phyloP scores from a whole-genome alignment of 2,113 vertebrate genomes.

The Heterocephalus glaber region DNA sequence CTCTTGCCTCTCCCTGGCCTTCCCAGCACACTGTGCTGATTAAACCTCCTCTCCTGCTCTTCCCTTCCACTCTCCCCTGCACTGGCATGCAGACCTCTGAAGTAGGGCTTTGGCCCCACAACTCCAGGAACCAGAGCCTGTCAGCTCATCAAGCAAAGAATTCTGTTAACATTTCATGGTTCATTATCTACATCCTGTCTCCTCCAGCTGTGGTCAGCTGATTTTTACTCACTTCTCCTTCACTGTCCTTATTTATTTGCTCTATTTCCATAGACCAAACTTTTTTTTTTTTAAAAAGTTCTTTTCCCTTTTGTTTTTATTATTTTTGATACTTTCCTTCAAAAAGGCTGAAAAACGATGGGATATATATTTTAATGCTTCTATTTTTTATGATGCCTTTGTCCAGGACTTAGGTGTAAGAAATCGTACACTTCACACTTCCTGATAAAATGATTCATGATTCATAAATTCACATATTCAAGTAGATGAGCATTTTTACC shows the following conservation, averaged over 20 bases:
- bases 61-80: not conserved
- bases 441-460: not conserved
- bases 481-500: not conserved
- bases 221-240: not conserved
- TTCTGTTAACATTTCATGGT: not conserved
- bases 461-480: not conserved
- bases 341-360: not conserved
- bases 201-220: not conserved
- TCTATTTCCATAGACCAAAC: not conserved
- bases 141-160: slow-evolving; percentile 1
- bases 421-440: not conserved
- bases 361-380: not conserved
- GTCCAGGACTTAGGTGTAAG: not conserved
- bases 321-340: not conserved
- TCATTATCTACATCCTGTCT: not conserved
- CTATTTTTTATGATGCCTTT: not conserved
- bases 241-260: not conserved
- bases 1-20: not conserved
- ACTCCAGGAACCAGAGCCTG: not conserved
- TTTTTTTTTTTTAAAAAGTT: too few species aligned
- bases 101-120: not conserved
- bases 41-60: not conserved
- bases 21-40: not conserved
- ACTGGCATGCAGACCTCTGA: not conserved
- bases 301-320: not conserved